Evolutionary conservation across 2,797 vertebrate genomes (phyloP).

Genomic region (Rhinogobio ventralis): DNA sequence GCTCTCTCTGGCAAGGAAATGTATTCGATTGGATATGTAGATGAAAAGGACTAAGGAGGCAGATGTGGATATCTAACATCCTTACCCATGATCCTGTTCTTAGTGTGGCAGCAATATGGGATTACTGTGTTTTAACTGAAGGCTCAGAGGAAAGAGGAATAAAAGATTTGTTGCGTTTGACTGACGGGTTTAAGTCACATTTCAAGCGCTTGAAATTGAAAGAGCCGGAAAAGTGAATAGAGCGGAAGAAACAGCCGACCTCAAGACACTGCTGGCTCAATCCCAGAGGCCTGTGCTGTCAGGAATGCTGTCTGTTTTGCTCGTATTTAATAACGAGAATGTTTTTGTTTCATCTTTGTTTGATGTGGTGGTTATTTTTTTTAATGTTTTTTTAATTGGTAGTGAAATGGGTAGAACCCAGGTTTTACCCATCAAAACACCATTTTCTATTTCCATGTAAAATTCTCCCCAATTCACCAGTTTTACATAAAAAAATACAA

Average conservation of each 20-base stretch:
- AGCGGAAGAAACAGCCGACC: neutral
- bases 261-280: neutral
- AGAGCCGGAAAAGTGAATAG: neutral
- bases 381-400: neutral
- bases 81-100: constrained; percentile 31
- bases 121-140: constrained; percentile 36
- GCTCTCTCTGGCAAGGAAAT: neutral
- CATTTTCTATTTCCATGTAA: neutral
- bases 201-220: constrained; percentile 1
- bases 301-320: neutral
- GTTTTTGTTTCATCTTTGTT: neutral
- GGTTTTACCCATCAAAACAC: neutral
- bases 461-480: neutral
- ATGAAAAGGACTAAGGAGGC: constrained; percentile 20
- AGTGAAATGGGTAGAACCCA: neutral
- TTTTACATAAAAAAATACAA: neutral
- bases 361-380: neutral
- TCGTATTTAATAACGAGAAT: neutral
- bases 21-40: constrained; percentile 8
- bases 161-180: constrained; percentile 27
- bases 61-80: constrained; percentile 22
- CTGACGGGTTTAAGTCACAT: constrained; percentile 38
- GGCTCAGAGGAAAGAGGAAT: constrained; percentile 3
- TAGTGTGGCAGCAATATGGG: constrained; percentile 25
- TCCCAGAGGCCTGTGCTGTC: constrained; percentile 9